Percentiles rank a stretch among this genome's conserved stretches.
phyloP scores from a whole-genome alignment of 2,888 invertebrate genomes.

The Drosophila diplacantha region DNA sequence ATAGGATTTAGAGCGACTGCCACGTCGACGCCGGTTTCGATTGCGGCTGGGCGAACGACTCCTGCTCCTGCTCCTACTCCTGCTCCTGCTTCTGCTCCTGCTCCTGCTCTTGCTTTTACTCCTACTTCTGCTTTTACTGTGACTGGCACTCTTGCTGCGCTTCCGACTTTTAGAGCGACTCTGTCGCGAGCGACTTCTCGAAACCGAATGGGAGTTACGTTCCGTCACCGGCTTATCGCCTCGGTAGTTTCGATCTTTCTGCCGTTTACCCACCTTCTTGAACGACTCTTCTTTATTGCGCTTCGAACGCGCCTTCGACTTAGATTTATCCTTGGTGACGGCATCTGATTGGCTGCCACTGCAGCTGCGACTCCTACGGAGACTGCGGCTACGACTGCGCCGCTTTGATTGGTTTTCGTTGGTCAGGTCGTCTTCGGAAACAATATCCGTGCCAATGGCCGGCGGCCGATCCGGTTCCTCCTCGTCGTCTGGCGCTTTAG shows the following conservation, averaged over 20 bases:
- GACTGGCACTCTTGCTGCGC: constrained; percentile 23
- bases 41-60: constrained; percentile 29
- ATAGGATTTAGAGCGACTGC: constrained; percentile 58
- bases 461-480: constrained; percentile 43
- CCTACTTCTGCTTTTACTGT: constrained; percentile 18
- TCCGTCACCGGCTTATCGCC: constrained; percentile 80
- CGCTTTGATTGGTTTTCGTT: constrained; percentile 55
- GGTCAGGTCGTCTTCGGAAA: constrained; percentile 83
- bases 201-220: constrained; percentile 16
- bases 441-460: constrained; percentile 84
- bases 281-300: constrained; percentile 79
- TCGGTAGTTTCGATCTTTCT: constrained; percentile 87
- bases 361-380: constrained; percentile 41
- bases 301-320: constrained; percentile 42
- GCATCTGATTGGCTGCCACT: constrained; percentile 8
- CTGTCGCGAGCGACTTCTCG: constrained; percentile 38
- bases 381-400: constrained; percentile 36
- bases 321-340: neutral
- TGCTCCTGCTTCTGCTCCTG: constrained; percentile 18
- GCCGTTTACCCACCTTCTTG: constrained; percentile 88
- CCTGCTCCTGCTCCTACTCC: constrained; percentile 23
- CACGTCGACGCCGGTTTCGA: constrained; percentile 48
- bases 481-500: constrained; percentile 19
- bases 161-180: constrained; percentile 43
- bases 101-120: constrained; percentile 35